phyloP scores from a whole-genome alignment of 2,888 invertebrate genomes.

The Parasteatoda lunata region DNA sequence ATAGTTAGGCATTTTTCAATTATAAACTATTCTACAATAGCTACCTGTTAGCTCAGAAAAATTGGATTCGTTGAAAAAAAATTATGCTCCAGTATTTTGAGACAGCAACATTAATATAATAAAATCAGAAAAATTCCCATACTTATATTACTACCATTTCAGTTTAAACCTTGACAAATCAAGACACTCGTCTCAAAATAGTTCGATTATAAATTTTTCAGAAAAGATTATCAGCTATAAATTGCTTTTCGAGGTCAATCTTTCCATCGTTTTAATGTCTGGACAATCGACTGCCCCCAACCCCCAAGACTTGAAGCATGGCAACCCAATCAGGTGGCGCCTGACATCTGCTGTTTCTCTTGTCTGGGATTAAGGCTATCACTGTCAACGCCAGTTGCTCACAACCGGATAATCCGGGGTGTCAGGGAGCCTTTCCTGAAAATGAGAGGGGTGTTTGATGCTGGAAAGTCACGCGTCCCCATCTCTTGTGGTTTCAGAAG shows the following conservation, averaged over 20 bases:
- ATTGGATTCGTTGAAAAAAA: too few species aligned
- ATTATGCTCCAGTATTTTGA: too few species aligned
- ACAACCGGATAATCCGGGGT: slow-evolving; percentile 55
- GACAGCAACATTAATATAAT: too few species aligned
- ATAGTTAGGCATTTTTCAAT: too few species aligned
- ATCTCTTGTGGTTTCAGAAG: too few species aligned
- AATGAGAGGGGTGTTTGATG: slow-evolving; percentile 25
- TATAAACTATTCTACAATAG: too few species aligned
- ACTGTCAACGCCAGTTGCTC: slow-evolving; percentile 66
- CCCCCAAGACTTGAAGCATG: not conserved
- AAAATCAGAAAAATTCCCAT: too few species aligned
- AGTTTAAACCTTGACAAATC: too few species aligned
- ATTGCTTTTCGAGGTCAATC: not conserved
- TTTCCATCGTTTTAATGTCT: not conserved
- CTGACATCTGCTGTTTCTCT: slow-evolving; percentile 58
- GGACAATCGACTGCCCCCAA: slow-evolving; percentile 1
- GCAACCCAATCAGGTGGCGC: slow-evolving; percentile 54
- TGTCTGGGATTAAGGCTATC: slow-evolving; percentile 58
- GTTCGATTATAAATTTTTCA: too few species aligned
- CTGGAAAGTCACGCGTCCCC: not conserved
- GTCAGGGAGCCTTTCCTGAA: slow-evolving; percentile 48
- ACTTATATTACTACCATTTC: too few species aligned
- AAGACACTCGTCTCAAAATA: too few species aligned
- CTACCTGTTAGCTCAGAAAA: too few species aligned
- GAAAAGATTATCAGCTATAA: not conserved